A percentile compares a stretch with the other conserved stretches of the same genome.
Conservation (phyloP, 2,797 vertebrate genomes). For the Leucoraja ocellata region DNA sequence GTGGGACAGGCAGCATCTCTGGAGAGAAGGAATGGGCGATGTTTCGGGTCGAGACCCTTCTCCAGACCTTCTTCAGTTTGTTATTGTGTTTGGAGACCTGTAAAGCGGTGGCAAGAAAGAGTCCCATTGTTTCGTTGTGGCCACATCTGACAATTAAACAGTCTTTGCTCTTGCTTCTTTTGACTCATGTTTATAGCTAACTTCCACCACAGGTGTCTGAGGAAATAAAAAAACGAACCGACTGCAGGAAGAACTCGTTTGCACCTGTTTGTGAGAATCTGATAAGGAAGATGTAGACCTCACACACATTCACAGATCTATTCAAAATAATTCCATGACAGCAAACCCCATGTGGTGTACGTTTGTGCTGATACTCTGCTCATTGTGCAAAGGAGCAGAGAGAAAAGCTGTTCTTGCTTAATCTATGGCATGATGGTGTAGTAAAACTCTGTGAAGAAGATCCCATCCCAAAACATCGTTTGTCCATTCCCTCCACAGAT, state of each 20-base stretch:
- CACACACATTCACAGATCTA: background rate
- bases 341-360: background rate
- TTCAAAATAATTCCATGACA: conserved; percentile 13
- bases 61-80: too few species aligned
- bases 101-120: too few species aligned
- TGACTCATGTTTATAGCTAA: background rate
- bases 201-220: background rate
- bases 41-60: too few species aligned
- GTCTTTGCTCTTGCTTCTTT: too few species aligned
- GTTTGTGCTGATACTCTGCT: background rate
- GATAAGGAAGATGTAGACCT: background rate
- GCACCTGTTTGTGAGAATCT: background rate
- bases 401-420: background rate
- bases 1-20: too few species aligned
- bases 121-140: too few species aligned
- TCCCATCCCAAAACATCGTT: too few species aligned
- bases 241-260: background rate
- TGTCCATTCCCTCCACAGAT: too few species aligned
- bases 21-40: too few species aligned
- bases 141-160: too few species aligned
- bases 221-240: background rate
- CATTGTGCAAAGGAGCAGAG: background rate
- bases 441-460: too few species aligned
- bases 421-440: background rate
- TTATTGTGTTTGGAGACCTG: too few species aligned